These are phyloP conservation scores for Ambastaia sidthimunki DNA, from an alignment of 2,797 vertebrate species.

Conservation along the genomic window DNA sequence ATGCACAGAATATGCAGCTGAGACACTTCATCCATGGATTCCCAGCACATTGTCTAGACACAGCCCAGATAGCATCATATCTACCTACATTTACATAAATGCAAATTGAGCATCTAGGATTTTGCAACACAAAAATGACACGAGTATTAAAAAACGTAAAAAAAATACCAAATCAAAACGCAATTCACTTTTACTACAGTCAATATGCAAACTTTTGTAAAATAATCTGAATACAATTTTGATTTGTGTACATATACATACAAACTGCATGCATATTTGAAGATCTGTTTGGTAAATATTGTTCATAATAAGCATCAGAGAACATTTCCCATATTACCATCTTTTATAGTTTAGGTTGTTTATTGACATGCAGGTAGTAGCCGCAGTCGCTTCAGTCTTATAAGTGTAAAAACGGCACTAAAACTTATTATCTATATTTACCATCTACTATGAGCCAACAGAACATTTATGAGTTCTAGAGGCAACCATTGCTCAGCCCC, in stretches of 20 bases:
- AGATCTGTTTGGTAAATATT: slow-evolving; percentile 41
- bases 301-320: slow-evolving; percentile 5
- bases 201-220: slow-evolving; percentile 6
- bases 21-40: background rate
- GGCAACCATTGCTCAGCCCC: background rate
- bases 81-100: background rate
- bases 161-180: background rate
- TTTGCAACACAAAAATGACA: background rate
- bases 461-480: slow-evolving; percentile 16
- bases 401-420: slow-evolving; percentile 31
- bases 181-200: background rate
- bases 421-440: background rate
- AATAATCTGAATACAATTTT: slow-evolving; percentile 29
- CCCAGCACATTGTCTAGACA: background rate
- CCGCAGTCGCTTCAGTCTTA: background rate
- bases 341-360: background rate
- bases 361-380: background rate
- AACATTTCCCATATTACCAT: background rate
- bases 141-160: background rate
- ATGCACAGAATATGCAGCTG: background rate
- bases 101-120: background rate
- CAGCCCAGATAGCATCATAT: background rate
- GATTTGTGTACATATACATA: slow-evolving; percentile 23
- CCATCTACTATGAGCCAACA: slow-evolving; percentile 17
- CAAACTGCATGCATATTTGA: slow-evolving; percentile 21